These are phyloP conservation scores for Phorcus lineatus DNA, from an alignment of 2,888 invertebrate genomes.

Conservation along the genomic window DNA sequence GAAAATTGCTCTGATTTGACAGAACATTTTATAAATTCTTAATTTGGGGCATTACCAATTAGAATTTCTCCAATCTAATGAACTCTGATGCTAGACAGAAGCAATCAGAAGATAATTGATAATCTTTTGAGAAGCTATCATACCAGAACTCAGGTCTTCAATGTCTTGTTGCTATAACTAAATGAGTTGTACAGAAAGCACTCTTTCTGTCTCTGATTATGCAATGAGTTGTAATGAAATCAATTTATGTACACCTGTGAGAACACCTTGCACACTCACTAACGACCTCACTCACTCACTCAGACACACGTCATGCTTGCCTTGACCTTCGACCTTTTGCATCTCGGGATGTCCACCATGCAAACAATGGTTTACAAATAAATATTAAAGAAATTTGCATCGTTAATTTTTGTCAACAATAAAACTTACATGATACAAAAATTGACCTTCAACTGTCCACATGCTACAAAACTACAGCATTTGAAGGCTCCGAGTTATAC, in stretches of 20 bases:
- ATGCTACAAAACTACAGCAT: no score
- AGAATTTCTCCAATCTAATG: no score
- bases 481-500: no score
- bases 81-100: no score
- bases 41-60: no score
- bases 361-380: slow-evolving; percentile 5
- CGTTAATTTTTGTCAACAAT: slow-evolving; percentile 5
- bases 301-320: not conserved
- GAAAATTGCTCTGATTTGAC: no score
- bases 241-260: not conserved
- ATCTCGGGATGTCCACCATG: not conserved
- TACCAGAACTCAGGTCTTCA: no score
- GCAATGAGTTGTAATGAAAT: not conserved
- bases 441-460: no score
- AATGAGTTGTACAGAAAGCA: not conserved
- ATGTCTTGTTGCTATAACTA: no score
- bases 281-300: not conserved
- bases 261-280: not conserved
- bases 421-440: not conserved
- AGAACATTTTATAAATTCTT: no score
- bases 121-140: no score
- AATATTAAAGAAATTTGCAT: slow-evolving; percentile 7
- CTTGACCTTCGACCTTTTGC: not conserved
- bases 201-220: not conserved
- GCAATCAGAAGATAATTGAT: no score